Evolutionary conservation across 2,797 vertebrate species (phyloP).

Genomic region (Crenuchus spilurus): DNA sequence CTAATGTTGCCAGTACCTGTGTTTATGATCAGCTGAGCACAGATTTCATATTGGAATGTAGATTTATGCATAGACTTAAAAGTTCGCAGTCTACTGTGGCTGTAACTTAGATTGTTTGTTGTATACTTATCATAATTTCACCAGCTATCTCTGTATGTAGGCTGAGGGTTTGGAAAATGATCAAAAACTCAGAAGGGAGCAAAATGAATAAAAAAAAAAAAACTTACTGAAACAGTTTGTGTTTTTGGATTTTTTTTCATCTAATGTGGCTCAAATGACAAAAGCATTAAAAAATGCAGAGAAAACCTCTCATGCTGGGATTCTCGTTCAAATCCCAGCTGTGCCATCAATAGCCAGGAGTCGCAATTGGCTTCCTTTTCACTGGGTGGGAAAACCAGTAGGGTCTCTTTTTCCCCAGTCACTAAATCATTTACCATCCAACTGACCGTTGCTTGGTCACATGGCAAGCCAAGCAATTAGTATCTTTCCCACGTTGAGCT

Average conservation of each 20-base stretch:
- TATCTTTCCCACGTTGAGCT: background rate
- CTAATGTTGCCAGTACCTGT: conserved; percentile 55
- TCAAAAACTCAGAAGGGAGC: conserved; percentile 11
- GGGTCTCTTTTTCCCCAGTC: background rate
- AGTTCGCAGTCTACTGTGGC: conserved; percentile 56
- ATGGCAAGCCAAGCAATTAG: background rate
- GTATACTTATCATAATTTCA: conserved; percentile 60
- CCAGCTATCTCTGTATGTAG: conserved; percentile 38
- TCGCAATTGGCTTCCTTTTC: background rate
- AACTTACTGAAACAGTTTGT: background rate
- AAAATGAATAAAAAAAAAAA: background rate
- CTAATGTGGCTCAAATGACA: background rate
- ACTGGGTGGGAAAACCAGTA: background rate
- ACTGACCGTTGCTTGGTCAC: background rate
- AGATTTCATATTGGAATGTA: conserved; percentile 72
- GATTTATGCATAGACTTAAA: conserved; percentile 78
- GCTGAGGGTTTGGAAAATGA: background rate
- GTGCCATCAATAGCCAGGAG: background rate
- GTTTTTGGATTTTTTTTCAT: background rate
- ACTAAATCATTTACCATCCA: background rate
- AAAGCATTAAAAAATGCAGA: background rate
- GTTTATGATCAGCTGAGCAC: conserved; percentile 62
- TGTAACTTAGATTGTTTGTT: conserved; percentile 66
- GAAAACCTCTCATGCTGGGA: background rate
- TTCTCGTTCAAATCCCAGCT: background rate